Evolutionary conservation across 2,797 vertebrate genomes (phyloP).

Genomic region (Phataginus tricuspis): DNA sequence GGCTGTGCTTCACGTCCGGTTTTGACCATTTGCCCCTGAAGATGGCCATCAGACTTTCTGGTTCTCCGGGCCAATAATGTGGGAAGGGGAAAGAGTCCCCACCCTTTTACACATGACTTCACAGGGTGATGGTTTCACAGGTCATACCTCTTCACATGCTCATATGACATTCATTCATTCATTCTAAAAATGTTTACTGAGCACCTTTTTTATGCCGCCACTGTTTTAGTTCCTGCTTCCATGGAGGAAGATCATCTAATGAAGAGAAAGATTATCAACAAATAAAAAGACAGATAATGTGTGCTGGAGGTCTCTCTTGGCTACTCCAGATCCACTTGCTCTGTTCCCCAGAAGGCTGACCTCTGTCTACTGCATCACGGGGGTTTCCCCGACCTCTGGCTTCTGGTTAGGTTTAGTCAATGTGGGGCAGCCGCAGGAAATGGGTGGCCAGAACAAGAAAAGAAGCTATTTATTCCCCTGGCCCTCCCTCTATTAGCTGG

Average conservation of each 20-base stretch:
- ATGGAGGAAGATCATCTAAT: background rate
- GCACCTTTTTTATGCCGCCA: background rate
- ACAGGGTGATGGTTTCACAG: background rate
- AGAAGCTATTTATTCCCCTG: background rate
- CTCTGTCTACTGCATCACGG: background rate
- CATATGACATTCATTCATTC: background rate
- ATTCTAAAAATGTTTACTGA: background rate
- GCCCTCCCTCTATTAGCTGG: background rate
- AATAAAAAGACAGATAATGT: background rate
- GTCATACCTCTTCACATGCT: too few species aligned
- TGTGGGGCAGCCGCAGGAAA: background rate
- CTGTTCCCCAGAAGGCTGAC: background rate
- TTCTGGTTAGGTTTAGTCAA: background rate
- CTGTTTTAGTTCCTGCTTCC: slow-evolving; percentile 20
- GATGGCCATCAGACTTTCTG: background rate
- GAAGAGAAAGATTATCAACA: background rate
- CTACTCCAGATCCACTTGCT: background rate
- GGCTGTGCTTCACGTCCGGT: slow-evolving; percentile 38
- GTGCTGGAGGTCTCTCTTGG: background rate
- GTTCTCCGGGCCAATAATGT: background rate
- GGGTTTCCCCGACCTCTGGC: background rate
- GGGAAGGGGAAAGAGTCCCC: too few species aligned
- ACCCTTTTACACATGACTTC: background rate
- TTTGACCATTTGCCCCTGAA: background rate
- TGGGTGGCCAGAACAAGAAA: background rate